A percentile compares a stretch with the other conserved stretches of the same genome.
phyloP scores from a whole-genome alignment of 2,113 vertebrate species.

The Pontoporia blainvillei region DNA sequence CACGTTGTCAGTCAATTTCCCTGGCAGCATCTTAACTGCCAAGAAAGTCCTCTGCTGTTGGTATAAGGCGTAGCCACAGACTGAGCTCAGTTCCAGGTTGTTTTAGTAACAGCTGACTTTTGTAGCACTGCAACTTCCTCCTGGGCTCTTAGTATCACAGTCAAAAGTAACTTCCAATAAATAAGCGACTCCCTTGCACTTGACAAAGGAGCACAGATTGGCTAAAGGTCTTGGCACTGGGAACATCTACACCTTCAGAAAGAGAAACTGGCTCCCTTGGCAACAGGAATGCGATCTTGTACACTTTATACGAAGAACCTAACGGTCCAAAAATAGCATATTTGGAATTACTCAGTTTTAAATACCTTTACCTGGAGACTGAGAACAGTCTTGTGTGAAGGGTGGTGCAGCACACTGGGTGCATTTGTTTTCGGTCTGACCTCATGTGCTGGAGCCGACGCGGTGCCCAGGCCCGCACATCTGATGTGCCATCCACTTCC shows the following conservation, averaged over 20 bases:
- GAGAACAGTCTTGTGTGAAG: background rate
- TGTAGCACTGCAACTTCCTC: background rate
- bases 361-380: background rate
- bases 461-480: accelerated
- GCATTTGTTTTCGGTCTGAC: background rate
- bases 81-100: background rate
- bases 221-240: background rate
- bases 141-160: accelerated
- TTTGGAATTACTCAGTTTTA: background rate
- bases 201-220: background rate
- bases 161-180: background rate
- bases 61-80: background rate
- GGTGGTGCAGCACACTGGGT: accelerated
- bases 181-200: accelerated
- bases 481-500: accelerated
- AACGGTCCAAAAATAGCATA: background rate
- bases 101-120: background rate
- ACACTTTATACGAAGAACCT: background rate
- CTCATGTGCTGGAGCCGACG: background rate
- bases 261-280: background rate
- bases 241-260: background rate
- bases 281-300: background rate
- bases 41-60: background rate
- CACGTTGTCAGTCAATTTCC: background rate
- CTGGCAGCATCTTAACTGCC: background rate